Evolutionary conservation across 2,888 invertebrate species (phyloP), one percentile per base, ranked within the genome.

Genomic region (Dryadula phaetusa): DNA sequence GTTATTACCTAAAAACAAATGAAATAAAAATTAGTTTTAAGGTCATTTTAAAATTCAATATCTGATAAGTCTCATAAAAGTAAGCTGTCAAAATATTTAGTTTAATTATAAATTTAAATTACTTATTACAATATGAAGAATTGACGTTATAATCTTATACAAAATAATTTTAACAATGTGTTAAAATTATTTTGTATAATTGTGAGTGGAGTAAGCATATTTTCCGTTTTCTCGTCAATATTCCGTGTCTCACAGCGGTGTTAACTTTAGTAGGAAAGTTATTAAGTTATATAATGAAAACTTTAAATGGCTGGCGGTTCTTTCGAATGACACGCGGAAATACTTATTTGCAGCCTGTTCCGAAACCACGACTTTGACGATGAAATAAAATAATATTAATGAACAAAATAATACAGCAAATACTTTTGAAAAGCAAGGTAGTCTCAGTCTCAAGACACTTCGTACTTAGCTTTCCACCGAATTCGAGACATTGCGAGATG

Each of bases 271-370:
- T 56, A 66, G 5, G 46, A 66, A 66, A 62, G 61, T 66, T 61
- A 61, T 66, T 60, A 62, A 46, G 62, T 66, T 66, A 62, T 47
- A 37, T 66, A 66, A 66, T 44, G 47, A 66, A 56, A 56, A 62
- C 54, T 62, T 62, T 54, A 62, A 62, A 20, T 47, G 37, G n/a
- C 47, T 56, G 25, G 10, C 49, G 44, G 25, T 61, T 64, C 34
- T 64, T 46, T 46, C 10, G 58, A 56, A 49, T 64, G 40, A 47
- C 40, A 64, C 28, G 40, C 40, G 64, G 58, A 64, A 58, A 64
- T 49, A 34, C 18, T 42, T 34, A 53, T 58, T 58, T 40, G 49
- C 37, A 28, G 47, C 25, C 5, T 20, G 34, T 54, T 54, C n/a
- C 34, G 25, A 63, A 53, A 53, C 14, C 16, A 40, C 40, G 42